Conservation (phyloP, 2,113 vertebrate genomes). For the Craseonycteris thonglongyai region DNA sequence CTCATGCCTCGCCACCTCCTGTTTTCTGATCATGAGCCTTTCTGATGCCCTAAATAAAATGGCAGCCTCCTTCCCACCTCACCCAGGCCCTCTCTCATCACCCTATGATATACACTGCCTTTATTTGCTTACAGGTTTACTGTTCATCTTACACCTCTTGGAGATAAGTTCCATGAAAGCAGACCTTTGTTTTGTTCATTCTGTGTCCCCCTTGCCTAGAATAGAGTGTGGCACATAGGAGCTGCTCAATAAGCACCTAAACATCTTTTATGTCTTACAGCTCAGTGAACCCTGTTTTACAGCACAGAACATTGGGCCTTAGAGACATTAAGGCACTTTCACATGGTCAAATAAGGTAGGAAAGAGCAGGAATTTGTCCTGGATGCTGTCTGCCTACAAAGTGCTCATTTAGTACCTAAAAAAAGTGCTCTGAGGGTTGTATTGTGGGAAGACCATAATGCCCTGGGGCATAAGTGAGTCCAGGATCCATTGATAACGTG, state of each 20-base stretch:
- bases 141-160: not conserved
- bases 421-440: not conserved
- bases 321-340: not conserved
- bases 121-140: too few relatives aligned
- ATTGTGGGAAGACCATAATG: not conserved
- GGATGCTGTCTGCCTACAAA: not conserved
- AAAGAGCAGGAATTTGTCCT: not conserved
- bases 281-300: not conserved
- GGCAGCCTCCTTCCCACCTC: not conserved
- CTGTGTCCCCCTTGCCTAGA: not conserved
- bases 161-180: not conserved
- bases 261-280: not conserved
- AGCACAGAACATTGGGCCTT: not conserved
- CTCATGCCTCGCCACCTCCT: not conserved
- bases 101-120: not conserved
- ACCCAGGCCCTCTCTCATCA: not conserved
- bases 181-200: not conserved
- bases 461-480: not conserved
- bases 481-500: not conserved
- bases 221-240: not conserved
- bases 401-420: rapidly evolving
- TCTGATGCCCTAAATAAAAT: not conserved
- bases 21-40: not conserved
- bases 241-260: not conserved
- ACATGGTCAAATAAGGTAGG: not conserved